Evolutionary conservation across 2,888 invertebrate genomes (phyloP).

Genomic region (Selenia dentaria): DNA sequence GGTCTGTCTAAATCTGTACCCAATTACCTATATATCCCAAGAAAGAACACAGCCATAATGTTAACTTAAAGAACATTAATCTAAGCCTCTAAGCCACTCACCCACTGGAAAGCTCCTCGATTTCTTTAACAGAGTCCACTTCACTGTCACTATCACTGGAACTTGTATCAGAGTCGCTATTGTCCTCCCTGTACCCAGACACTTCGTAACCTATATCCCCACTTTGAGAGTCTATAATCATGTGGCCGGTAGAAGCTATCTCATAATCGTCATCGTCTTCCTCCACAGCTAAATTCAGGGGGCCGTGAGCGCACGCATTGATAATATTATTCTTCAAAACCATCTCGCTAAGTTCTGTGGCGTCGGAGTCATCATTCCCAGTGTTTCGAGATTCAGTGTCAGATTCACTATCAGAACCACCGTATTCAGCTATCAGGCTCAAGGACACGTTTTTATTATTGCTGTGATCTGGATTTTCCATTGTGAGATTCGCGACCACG

Average conservation of each 20-base stretch:
- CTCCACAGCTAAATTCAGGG: conserved; percentile 51
- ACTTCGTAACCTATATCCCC: conserved; percentile 75
- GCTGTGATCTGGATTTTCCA: conserved; percentile 71
- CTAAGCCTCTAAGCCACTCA: no score
- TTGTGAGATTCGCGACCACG: conserved; percentile 52
- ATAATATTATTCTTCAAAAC: conserved; percentile 80
- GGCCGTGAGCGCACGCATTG: conserved; percentile 79
- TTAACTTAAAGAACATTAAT: no score
- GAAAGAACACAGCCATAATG: no score
- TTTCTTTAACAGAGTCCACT: conserved; percentile 73
- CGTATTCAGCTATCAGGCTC: conserved; percentile 76
- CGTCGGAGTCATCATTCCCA: conserved; percentile 67
- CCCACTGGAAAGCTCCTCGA: conserved; percentile 74
- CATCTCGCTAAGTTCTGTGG: conserved; percentile 74
- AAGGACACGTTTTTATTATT: conserved; percentile 79
- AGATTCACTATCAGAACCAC: conserved; percentile 74
- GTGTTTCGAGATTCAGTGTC: conserved; percentile 57
- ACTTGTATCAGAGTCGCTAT: conserved; percentile 64
- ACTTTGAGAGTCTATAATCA: conserved; percentile 76
- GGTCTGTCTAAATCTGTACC: no score
- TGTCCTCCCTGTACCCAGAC: conserved; percentile 69
- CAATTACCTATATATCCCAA: no score
- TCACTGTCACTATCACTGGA: conserved; percentile 75
- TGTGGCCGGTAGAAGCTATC: conserved; percentile 54
- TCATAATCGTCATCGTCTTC: conserved; percentile 53